Conservation (phyloP, 2,113 vertebrate genomes). For the Seriola aureovittata region DNA sequence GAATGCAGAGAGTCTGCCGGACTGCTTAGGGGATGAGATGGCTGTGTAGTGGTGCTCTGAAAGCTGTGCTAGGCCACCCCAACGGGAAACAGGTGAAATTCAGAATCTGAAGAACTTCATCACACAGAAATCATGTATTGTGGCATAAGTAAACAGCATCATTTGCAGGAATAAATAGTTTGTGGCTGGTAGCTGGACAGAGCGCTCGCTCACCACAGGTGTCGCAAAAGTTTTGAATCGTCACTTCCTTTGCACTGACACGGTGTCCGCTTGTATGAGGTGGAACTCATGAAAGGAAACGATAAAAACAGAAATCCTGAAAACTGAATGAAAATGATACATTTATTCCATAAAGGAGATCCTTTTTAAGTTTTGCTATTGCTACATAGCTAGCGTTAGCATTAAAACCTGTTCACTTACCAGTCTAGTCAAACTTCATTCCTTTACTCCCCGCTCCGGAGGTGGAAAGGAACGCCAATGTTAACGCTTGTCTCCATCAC, state of each 20-base stretch:
- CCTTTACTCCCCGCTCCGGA: too few species aligned
- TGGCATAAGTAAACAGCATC: slow-evolving; percentile 22
- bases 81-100: slow-evolving; percentile 23
- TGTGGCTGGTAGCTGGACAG: not conserved
- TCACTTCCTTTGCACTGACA: slow-evolving; percentile 7
- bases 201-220: not conserved
- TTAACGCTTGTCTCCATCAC: too few species aligned
- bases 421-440: too few species aligned
- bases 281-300: not conserved
- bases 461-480: too few species aligned
- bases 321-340: not conserved
- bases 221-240: slow-evolving; percentile 1
- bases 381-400: too few species aligned
- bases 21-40: slow-evolving; percentile 91
- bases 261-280: not conserved
- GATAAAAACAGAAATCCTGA: not conserved
- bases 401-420: too few species aligned
- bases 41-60: slow-evolving; percentile 84
- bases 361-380: too few species aligned
- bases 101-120: slow-evolving; percentile 20
- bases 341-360: not conserved
- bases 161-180: slow-evolving; percentile 1
- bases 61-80: slow-evolving; percentile 10
- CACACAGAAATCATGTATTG: slow-evolving; percentile 16
- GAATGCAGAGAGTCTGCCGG: slow-evolving; percentile 87